These are phyloP conservation scores for Leptinotarsa texana DNA, from an alignment of 1,140 invertebrate genomes.

Conservation along the genomic window DNA sequence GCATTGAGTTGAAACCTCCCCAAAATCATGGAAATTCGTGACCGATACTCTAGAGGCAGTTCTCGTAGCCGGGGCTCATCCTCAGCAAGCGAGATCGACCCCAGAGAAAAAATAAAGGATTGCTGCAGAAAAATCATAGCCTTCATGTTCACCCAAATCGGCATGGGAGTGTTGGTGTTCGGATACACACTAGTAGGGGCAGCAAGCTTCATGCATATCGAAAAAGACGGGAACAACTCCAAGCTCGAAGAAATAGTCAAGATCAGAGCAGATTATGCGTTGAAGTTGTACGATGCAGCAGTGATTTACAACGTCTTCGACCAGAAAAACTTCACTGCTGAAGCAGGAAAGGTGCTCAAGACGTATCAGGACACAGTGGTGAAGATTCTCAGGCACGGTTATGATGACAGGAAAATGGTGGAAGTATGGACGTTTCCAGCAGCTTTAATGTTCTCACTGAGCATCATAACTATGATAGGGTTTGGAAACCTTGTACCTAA, in stretches of 20 bases:
- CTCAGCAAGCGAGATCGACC: slow-evolving; percentile 23
- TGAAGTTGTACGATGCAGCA: slow-evolving; percentile 50
- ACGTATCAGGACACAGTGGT: slow-evolving; percentile 33
- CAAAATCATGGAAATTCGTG: slow-evolving; percentile 11
- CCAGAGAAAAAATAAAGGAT: slow-evolving; percentile 72
- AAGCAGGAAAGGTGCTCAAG: slow-evolving; percentile 29
- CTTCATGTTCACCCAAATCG: slow-evolving; percentile 93
- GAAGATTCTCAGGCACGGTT: slow-evolving; percentile 53
- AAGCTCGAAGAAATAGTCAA: neutral
- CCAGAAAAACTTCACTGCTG: slow-evolving; percentile 22
- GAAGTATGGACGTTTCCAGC: slow-evolving; percentile 84
- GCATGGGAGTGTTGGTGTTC: slow-evolving; percentile 91
- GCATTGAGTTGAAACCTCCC: neutral
- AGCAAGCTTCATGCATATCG: slow-evolving; percentile 86
- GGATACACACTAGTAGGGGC: slow-evolving; percentile 94
- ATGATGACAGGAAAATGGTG: slow-evolving; percentile 71
- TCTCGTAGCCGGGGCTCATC: slow-evolving; percentile 17
- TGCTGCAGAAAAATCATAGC: slow-evolving; percentile 83
- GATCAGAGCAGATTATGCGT: slow-evolving; percentile 25
- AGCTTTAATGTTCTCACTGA: slow-evolving; percentile 84
- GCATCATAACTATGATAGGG: slow-evolving; percentile 91
- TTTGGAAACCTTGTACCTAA: slow-evolving; percentile 93
- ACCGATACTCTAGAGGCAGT: slow-evolving; percentile 18
- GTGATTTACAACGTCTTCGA: slow-evolving; percentile 36
- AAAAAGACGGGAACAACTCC: slow-evolving; percentile 56